Evolutionary conservation across 2,113 vertebrate species (phyloP), one percentile per base, ranked within the genome.

Genomic region (Jacana jacana): DNA sequence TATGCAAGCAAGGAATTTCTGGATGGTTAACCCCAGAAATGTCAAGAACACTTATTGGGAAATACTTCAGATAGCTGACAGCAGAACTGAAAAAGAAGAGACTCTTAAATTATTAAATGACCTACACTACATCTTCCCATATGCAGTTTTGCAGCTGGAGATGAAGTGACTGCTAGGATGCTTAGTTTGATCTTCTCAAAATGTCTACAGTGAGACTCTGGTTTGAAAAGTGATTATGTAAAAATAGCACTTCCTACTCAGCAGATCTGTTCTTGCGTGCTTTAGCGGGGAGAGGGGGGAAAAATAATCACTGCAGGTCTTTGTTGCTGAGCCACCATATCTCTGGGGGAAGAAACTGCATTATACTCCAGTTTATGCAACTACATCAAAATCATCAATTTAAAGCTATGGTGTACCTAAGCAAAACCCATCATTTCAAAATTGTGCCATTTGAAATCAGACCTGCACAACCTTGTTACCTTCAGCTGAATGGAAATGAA

Each of bases 211-310:
- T 70, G 51, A 90, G 68, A 79, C 80, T 89, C 60, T 91, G 35
- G n/a, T 91, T 85, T 95, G 88, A 93, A 91, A 93, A 94, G 86
- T 48, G 90, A 89, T 91, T 95, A 89, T 91, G 75, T 92, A 96
- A 97, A 97, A 97, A 97, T 96, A 97, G 89, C 93, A 91, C 94
- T 94, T 96, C 95, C 95, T 95, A 97, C 94, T 95, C 94, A 96
- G 96, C 95, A 97, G 88, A 94, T 96, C 82, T 94, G 89, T 94
- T 97, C 96, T 91, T 63, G 61, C 65, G 61, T 55, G 70, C 88
- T 77, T 91, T 61, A 94, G 49, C 27, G 64, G 64, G 37, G 55
- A 94, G 51, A 81, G 54, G 35, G 33, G 9, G 66, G 6, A 46
- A 75, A 86, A 25, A 70, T 39, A 61, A 83, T 68, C 17, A 52